These are phyloP conservation scores for Oscarella lobularis DNA, from an alignment of 37 sponge, comb jelly and placozoan genomes.

Conservation along the genomic window DNA sequence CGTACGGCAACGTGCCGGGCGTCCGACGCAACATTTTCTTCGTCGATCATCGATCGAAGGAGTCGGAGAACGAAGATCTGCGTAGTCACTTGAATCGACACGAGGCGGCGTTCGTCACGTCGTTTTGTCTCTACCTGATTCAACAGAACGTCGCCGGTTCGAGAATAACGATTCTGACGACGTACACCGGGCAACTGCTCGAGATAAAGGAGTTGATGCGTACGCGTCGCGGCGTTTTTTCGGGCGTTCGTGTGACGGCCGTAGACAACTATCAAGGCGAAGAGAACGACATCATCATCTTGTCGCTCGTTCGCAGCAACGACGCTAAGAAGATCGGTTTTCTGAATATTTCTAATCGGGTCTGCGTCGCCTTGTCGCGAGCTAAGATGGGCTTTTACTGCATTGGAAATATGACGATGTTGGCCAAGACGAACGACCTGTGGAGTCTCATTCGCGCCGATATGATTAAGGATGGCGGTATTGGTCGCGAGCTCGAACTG, in stretches of 20 bases:
- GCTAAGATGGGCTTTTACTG: conserved; percentile 51
- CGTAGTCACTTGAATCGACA: conserved; percentile 25
- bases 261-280: conserved; percentile 59
- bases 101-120: conserved; percentile 39
- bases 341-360: conserved; percentile 22
- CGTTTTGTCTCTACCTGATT: conserved; percentile 26
- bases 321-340: conserved; percentile 26
- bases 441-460: conserved; percentile 14
- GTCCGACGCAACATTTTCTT: conserved; percentile 45
- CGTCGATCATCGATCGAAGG: conserved; percentile 29
- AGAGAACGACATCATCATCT: conserved; percentile 55
- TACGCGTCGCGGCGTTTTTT: background rate
- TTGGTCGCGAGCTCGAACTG: conserved; percentile 32
- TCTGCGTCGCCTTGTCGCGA: conserved; percentile 62
- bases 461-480: conserved; percentile 2
- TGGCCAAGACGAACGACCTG: conserved; percentile 12
- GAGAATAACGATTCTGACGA: conserved; percentile 50
- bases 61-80: conserved; percentile 14
- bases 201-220: conserved; percentile 11
- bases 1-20: conserved; percentile 37
- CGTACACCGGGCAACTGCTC: conserved; percentile 40
- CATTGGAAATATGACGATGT: conserved; percentile 38
- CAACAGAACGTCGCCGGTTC: conserved; percentile 20
- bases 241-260: conserved; percentile 26
- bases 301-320: conserved; percentile 53